Conservation (phyloP, 1,140 invertebrate species). For the Trinorchestia longiramus region DNA sequence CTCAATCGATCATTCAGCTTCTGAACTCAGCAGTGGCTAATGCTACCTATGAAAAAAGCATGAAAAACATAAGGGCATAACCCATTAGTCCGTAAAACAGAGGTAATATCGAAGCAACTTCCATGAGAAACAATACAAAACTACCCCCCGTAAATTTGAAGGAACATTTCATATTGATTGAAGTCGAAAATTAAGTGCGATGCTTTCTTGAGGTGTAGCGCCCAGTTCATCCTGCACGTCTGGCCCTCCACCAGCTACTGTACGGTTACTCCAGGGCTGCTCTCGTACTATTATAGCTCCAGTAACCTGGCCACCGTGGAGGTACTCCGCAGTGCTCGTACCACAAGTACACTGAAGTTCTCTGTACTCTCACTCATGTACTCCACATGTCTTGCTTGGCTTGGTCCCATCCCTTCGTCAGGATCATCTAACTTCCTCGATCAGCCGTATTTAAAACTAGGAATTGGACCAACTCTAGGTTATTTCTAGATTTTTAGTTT, state of each 20-base stretch:
- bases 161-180: background rate
- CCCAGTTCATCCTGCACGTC: background rate
- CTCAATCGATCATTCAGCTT: background rate
- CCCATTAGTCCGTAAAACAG: background rate
- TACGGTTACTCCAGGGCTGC: background rate
- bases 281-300: background rate
- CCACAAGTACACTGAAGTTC: background rate
- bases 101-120: background rate
- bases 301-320: background rate
- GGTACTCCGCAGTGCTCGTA: background rate
- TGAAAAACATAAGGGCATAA: background rate
- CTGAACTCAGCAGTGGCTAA: background rate
- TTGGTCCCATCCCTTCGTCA: background rate
- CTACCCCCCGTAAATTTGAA: background rate
- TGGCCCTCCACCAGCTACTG: background rate
- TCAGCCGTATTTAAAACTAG: no score
- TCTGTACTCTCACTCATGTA: background rate
- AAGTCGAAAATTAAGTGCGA: background rate
- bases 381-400: background rate
- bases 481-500: no score
- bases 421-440: no score
- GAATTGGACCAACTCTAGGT: no score
- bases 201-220: background rate
- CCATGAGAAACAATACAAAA: background rate
- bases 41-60: background rate